These are phyloP conservation scores for Caenorhabditis plicata DNA, from an alignment of 2,888 invertebrate species.

Conservation along the genomic window DNA sequence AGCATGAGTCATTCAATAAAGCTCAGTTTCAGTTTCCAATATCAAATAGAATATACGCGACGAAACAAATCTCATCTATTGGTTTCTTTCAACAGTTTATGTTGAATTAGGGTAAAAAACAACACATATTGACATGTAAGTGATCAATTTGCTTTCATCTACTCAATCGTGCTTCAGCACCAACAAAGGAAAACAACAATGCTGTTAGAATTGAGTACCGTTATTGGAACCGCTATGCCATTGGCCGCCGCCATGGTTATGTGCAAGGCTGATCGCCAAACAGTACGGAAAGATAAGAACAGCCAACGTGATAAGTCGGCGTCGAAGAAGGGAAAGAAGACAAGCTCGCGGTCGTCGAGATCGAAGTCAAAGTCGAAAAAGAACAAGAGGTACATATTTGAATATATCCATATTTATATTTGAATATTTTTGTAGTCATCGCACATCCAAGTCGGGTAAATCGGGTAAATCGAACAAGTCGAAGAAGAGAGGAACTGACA, in stretches of 20 bases:
- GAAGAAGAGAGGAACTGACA: slow-evolving; percentile 8
- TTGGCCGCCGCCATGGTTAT: slow-evolving; percentile 20
- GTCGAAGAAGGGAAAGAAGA: not conserved
- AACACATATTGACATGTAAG: no score
- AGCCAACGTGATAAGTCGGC: slow-evolving; percentile 13
- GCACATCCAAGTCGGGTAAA: slow-evolving; percentile 14
- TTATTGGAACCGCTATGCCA: slow-evolving; percentile 22
- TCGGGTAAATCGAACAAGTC: slow-evolving; percentile 14
- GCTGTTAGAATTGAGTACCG: slow-evolving; percentile 23
- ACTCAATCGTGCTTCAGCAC: not conserved
- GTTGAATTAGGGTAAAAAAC: no score
- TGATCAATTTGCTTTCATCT: no score
- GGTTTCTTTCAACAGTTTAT: no score
- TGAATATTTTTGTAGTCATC: not conserved
- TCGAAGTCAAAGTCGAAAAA: slow-evolving; percentile 11
- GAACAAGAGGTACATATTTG: slow-evolving; percentile 6
- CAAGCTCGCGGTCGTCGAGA: slow-evolving; percentile 2
- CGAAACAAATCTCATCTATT: no score
- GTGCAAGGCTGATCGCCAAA: slow-evolving; percentile 21
- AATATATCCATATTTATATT: no score
- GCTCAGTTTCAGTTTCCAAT: no score
- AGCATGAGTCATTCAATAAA: no score
- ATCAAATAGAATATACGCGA: no score
- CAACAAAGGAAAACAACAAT: no score
- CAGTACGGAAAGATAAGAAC: slow-evolving; percentile 5